Evolutionary conservation across 2,113 vertebrate species (phyloP), one percentile per base, ranked within the genome.

Genomic region (Silurus asotus): DNA sequence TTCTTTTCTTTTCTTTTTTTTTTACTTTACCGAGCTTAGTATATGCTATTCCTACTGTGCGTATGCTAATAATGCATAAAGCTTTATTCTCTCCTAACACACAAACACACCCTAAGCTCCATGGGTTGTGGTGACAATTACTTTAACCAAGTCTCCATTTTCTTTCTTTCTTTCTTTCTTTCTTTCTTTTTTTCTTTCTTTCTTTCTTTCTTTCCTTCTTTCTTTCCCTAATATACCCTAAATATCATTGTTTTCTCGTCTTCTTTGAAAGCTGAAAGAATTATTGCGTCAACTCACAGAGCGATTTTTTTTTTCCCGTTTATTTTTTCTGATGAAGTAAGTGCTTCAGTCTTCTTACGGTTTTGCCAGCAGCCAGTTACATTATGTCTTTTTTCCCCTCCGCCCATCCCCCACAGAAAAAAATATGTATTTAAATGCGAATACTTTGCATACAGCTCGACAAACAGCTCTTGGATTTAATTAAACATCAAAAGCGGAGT

Each of bases 401-500:
- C 23, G 4, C n/a, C 5, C 15, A 15, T 55, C 9, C 23, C 7
- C 25, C 13, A 58, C 8, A 3, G 49, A 37, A 14, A 74, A 83
- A 59, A 58, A 76, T 87, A 87, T 92, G 92, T 93, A 92, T 92
- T 92, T 91, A 92, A 84, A 95, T 93, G 93, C 92, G 90, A 92
- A 92, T 93, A 93, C 78, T 90, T 90, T 91, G 82, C 88, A 91
- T 93, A 91, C 91, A 86, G 86, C 87, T 85, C 64, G 3, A 49
- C n/a, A 59, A 72, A 81, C 84, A 87, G 37, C 51, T 86, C 89
- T 89, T 81, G 8, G 88, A 92, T 94, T 94, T 94, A 94, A 95
- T 95, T 94, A 95, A 94, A 94, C 94, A 94, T 95, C 93, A 94
- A 92, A 94, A 87, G 91, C 87, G 81, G 65, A 56, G 25, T 85